Evolutionary conservation across 1,140 invertebrate species (phyloP).

Genomic region (Oryctes rhinoceros): DNA sequence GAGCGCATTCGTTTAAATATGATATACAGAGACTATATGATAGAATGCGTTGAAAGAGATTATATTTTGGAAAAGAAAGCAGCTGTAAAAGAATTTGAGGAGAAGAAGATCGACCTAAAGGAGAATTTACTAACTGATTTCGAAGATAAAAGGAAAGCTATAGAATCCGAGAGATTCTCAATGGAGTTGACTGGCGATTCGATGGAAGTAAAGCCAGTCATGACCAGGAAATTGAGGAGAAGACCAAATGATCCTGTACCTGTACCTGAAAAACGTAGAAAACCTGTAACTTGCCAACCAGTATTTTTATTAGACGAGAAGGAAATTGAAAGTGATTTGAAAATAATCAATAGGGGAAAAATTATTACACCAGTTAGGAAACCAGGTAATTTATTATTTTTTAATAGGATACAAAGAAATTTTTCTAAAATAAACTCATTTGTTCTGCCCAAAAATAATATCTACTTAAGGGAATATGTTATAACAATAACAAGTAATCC

Average conservation of each 20-base stretch:
- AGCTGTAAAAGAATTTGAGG: conserved; percentile 91
- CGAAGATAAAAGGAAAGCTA: conserved; percentile 89
- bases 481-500: too few relatives aligned
- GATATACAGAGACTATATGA: conserved; percentile 84
- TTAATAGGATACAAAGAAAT: too few relatives aligned
- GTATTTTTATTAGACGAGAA: conserved; percentile 88
- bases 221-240: conserved; percentile 80
- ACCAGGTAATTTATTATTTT: conserved; percentile 47
- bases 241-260: conserved; percentile 94
- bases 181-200: conserved; percentile 87
- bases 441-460: too few relatives aligned
- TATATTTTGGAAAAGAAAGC: conserved; percentile 88
- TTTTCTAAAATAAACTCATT: too few relatives aligned
- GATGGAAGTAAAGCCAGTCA: conserved; percentile 73
- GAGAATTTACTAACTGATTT: conserved; percentile 91
- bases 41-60: conserved; percentile 87
- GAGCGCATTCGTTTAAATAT: conserved; percentile 83
- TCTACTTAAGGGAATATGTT: too few relatives aligned
- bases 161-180: conserved; percentile 85
- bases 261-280: conserved; percentile 82
- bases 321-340: conserved; percentile 88
- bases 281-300: conserved; percentile 82
- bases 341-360: conserved; percentile 78
- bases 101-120: conserved; percentile 91
- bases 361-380: conserved; percentile 64